phyloP scores from a whole-genome alignment of 1,140 invertebrate species.

The Macrotrachela quadricornifera region DNA sequence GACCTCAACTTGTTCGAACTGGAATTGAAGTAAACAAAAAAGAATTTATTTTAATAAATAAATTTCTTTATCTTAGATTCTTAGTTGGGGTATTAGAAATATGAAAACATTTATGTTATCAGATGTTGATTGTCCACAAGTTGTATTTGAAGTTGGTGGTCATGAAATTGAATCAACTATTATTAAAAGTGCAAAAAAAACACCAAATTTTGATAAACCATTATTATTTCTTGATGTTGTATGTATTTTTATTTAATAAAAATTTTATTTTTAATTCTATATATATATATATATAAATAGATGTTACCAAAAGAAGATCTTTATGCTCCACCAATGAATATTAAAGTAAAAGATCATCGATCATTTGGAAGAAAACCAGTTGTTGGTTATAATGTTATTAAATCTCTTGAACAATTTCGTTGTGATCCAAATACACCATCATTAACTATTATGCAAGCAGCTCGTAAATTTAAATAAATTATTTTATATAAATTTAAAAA shows the following conservation, averaged over 20 bases:
- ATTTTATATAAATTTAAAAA: no score
- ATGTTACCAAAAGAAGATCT: constrained; percentile 34
- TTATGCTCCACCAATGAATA: constrained; percentile 34
- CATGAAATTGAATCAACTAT: constrained; percentile 22
- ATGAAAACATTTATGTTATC: constrained; percentile 33
- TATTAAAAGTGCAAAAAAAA: constrained; percentile 30
- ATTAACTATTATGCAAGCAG: no score
- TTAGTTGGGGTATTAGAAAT: constrained; percentile 35
- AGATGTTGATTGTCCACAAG: constrained; percentile 28
- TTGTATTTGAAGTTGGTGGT: constrained; percentile 34
- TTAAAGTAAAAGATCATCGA: constrained; percentile 31
- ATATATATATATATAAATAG: constrained; percentile 14
- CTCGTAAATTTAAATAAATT: no score
- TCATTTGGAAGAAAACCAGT: constrained; percentile 33
- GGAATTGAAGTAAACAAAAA: constrained; percentile 26
- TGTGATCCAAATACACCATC: constrained; percentile 11
- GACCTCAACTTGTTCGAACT: constrained; percentile 32
- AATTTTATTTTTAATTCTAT: background rate
- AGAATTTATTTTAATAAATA: background rate
- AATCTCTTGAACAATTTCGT: constrained; percentile 26
- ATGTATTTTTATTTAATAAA: constrained; percentile 11
- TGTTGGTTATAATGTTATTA: constrained; percentile 29
- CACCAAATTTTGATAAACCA: constrained; percentile 32
- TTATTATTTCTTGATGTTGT: constrained; percentile 34
- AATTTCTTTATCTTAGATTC: constrained; percentile 17